Evolutionary conservation across 2,888 invertebrate species (phyloP), one percentile per base, ranked within the genome.

Genomic region (Nomada fabriciana): DNA sequence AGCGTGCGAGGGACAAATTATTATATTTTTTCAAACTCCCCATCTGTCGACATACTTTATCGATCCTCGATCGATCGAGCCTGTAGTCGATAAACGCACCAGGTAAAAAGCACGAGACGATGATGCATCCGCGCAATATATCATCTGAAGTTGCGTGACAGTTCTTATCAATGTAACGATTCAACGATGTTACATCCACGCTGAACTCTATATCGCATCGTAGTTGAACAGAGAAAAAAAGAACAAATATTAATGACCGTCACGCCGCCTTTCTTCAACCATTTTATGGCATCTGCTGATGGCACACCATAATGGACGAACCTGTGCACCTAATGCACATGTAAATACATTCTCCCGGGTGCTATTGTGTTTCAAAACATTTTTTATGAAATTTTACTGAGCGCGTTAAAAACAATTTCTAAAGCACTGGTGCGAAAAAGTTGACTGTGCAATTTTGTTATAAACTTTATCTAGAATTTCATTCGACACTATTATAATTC

Each of bases 111-210:
- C 42, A 23, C n/a, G 29, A 18, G 52, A 47, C 79, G 69, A 69
- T 69, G 80, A 79, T 73, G 72, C 80, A 79, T 80, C 68, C 57
- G 11, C 0, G 72, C 36, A 59, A 80, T 80, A 68, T 63, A 80
- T 80, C 80, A 79, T 79, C 78, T 25, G 29, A 10, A n/a, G 53
- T 65, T 53, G 59, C 78, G 78, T 65, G 79, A 80, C 78, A 77
- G 47, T 50, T 11, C 23, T 43, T 43, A 65, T 50, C 60, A 60
- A 53, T 65, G 78, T 70, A 55, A 64, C 78, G 78, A 77, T 78
- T 60, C 43, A 11, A 5, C 18, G 78, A 29, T 59, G 78, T 70
- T 78, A 77, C 78, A 53, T 70, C 59, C 65, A 77, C 57, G 18
- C 11, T 29, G 42, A 55, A n/a, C 53, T 20, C 13, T 20, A 42